Evolutionary conservation across 2,888 invertebrate genomes (phyloP).

Genomic region (Loripinus fragilis): DNA sequence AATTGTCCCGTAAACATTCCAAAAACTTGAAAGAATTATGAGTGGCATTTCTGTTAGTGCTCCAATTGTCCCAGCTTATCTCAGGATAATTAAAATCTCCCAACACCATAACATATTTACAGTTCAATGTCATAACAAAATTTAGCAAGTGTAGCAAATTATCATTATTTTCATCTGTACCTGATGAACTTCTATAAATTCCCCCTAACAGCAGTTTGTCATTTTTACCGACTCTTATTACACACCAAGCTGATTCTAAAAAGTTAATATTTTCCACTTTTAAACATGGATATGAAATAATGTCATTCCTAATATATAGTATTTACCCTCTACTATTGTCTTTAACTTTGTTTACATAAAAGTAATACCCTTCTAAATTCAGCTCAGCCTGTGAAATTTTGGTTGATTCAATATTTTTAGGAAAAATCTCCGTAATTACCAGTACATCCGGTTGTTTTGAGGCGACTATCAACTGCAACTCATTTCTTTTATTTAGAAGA

Average conservation of each 20-base stretch:
- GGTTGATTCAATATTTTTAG: neutral
- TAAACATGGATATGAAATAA: neutral
- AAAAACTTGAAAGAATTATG: neutral
- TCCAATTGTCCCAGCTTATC: neutral
- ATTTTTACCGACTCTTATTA: slow-evolving; percentile 1
- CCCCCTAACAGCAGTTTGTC: neutral
- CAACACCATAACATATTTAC: neutral
- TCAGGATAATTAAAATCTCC: slow-evolving; percentile 9
- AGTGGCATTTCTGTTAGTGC: neutral
- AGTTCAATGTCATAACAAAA: neutral
- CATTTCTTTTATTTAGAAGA: neutral
- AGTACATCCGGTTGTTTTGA: neutral
- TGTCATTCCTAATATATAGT: neutral
- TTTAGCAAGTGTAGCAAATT: neutral
- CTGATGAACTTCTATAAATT: neutral
- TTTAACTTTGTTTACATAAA: neutral
- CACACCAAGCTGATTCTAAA: too few relatives aligned
- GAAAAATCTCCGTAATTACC: neutral
- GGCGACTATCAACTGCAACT: neutral
- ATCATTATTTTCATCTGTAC: neutral
- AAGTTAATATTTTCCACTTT: neutral
- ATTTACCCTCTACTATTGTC: slow-evolving; percentile 3
- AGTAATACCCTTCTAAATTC: neutral
- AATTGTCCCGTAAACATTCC: neutral
- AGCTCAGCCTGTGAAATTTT: neutral